Conservation (phyloP, 2,888 invertebrate species). For the Panzeria rudis region DNA sequence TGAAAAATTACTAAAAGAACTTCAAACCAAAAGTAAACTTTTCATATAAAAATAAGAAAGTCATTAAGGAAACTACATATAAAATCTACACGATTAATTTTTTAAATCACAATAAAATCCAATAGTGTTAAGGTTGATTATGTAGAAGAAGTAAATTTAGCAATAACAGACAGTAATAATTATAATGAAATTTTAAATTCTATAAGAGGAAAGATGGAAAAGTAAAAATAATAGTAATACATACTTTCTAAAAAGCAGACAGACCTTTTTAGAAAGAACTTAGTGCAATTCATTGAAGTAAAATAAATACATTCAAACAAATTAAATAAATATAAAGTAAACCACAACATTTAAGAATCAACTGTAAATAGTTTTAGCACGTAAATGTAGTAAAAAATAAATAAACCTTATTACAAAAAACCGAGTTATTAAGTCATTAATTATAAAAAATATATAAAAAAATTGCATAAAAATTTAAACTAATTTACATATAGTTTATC, state of each 20-base stretch:
- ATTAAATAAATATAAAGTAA: conserved; percentile 67
- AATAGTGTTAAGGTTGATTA: conserved; percentile 29
- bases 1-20: conserved; percentile 14
- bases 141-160: conserved; percentile 44
- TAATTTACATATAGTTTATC: conserved; percentile 76
- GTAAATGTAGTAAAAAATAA: conserved; percentile 74
- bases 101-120: conserved; percentile 43
- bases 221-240: conserved; percentile 49
- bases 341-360: conserved; percentile 74
- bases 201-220: conserved; percentile 15
- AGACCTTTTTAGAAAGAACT: conserved; percentile 83
- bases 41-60: conserved; percentile 18
- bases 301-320: conserved; percentile 67
- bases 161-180: conserved; percentile 51
- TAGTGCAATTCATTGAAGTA: conserved; percentile 83
- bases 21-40: conserved; percentile 38
- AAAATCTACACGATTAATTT: conserved; percentile 57
- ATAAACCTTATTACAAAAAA: conserved; percentile 63
- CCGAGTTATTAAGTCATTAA: conserved; percentile 78
- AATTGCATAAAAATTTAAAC: conserved; percentile 64
- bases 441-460: conserved; percentile 65
- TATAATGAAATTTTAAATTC: conserved; percentile 24
- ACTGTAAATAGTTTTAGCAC: conserved; percentile 82
- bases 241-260: conserved; percentile 70
- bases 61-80: conserved; percentile 34